Base-by-base conservation (phyloP, 1,140 invertebrate species). In the Elymnias hypermnestra region DNA sequence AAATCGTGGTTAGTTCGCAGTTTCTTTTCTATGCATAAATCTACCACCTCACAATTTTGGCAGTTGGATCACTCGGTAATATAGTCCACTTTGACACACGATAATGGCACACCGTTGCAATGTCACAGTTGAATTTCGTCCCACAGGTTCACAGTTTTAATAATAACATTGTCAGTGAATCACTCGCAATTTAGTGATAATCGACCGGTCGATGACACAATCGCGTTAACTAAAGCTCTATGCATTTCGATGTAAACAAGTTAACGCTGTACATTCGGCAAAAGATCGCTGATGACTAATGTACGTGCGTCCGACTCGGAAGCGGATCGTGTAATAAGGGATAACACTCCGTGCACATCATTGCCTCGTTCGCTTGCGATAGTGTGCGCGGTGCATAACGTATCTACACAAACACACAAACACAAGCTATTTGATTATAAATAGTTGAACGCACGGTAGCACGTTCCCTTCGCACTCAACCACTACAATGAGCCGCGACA, bases 391-490 rank as follows among this genome's bases (percentile, higher is more conserved):
- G 74, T 82, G 82, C 75, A 83, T 82, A 77, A 71, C 58, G 74
- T 83, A 61, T 64, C 52, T 58, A 79, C 56, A 69, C 73, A 46
- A 67, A 66, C 77, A 84, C 77, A 82, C 81, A 60, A 45, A 38
- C 55, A 56, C 57, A 64, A 53, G 56, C 61, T 67, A 78, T 82
- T 84, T 82, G 73, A 84, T 84, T 82, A 82, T 76, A 83, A 83
- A 84, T 83, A 84, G 81, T 84, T 63, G 72, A 84, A 79, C 78
- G 76, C 78, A 83, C 81, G 73, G 81, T 85, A 85, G 78, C 78
- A 83, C 78, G 82, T 79, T 79, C 78, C 78, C 76, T 84, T 84
- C 71, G 75, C 71, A 75, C 77, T 81, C 66, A 44, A 75, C 72
- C 57, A 66, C 72, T 70, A 78, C 75, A 78, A 77, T 74, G 66